Conservation (phyloP, 1,140 invertebrate genomes). For the Coboldia fuscipes region DNA sequence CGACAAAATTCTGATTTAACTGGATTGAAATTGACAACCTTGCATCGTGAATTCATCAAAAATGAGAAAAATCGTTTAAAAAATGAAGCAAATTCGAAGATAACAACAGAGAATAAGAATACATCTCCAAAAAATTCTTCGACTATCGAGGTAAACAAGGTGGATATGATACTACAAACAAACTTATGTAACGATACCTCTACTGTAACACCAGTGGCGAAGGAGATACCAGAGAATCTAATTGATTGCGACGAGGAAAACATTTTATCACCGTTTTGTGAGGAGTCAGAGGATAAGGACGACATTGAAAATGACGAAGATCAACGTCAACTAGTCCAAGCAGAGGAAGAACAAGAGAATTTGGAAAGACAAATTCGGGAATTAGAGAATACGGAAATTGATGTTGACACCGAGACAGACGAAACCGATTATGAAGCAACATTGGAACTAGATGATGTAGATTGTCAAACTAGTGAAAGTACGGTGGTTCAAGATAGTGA, state of each 20-base stretch:
- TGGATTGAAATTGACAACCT: slow-evolving; percentile 27
- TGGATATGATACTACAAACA: slow-evolving; percentile 20
- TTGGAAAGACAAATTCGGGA: slow-evolving; percentile 63
- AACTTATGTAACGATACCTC: slow-evolving; percentile 10
- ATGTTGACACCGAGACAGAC: slow-evolving; percentile 60
- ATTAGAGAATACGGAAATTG: slow-evolving; percentile 54
- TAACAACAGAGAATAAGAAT: background rate
- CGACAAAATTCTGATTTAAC: slow-evolving; percentile 34
- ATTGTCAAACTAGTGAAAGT: slow-evolving; percentile 8
- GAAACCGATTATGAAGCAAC: slow-evolving; percentile 32
- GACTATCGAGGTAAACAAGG: slow-evolving; percentile 12
- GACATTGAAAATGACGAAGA: slow-evolving; percentile 23
- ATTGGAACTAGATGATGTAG: slow-evolving; percentile 5
- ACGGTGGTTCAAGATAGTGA: slow-evolving; percentile 15
- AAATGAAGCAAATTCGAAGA: background rate
- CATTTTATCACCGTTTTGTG: slow-evolving; percentile 6
- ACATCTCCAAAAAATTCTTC: background rate
- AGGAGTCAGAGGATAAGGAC: slow-evolving; percentile 16
- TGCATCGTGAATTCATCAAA: slow-evolving; percentile 19
- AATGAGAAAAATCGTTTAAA: slow-evolving; percentile 15
- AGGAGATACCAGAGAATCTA: background rate
- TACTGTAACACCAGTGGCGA: slow-evolving; percentile 8
- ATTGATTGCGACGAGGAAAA: background rate
- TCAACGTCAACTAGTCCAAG: slow-evolving; percentile 39
- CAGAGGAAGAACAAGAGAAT: slow-evolving; percentile 59